Evolutionary conservation across 2,113 vertebrate species (phyloP).

Genomic region (Bubo scandiacus): DNA sequence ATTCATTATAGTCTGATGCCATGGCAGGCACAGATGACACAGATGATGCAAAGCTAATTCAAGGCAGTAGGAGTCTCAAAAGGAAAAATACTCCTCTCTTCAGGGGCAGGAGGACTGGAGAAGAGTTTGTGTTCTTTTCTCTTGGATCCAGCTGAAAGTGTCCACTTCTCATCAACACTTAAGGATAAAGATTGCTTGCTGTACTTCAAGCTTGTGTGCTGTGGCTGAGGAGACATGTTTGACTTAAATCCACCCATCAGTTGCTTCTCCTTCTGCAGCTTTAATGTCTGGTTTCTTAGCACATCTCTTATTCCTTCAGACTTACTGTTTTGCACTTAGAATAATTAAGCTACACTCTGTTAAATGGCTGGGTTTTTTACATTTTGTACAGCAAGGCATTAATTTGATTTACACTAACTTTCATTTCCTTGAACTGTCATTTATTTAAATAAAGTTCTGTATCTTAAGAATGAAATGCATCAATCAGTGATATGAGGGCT

Average conservation of each 20-base stretch:
- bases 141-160: neutral
- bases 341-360: neutral
- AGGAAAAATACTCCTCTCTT: neutral
- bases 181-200: neutral
- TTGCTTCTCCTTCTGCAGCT: neutral
- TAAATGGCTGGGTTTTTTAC: neutral
- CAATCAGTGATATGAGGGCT: neutral
- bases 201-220: neutral
- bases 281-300: neutral
- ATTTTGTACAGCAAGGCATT: neutral
- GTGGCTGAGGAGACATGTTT: neutral
- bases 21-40: accelerated
- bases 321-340: neutral
- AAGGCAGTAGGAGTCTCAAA: neutral
- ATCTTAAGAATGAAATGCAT: neutral
- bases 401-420: neutral
- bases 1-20: neutral
- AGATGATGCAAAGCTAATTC: neutral
- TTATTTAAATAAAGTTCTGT: neutral
- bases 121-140: neutral
- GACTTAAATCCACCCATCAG: neutral
- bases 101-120: neutral
- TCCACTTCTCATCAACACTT: neutral
- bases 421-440: neutral
- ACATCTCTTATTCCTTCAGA: neutral